Base-by-base conservation (phyloP, 2,797 vertebrate genomes). In the Gadopsis bispinosus region DNA sequence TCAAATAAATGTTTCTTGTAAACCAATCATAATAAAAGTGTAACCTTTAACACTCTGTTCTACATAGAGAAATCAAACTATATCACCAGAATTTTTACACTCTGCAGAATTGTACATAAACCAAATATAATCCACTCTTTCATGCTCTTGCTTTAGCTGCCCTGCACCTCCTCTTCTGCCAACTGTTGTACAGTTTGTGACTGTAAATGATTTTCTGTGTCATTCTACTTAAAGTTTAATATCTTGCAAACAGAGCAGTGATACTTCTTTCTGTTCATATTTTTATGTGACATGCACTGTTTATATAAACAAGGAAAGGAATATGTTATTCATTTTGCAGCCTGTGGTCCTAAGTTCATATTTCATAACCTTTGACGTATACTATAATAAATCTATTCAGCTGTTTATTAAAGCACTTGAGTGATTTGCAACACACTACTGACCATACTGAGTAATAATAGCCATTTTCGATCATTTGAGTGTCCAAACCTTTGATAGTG, bases 151-250 rank as follows among this genome's bases (percentile, higher is more conserved):
- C 93, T 94, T 90, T 89, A 82, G 87, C 78, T 84, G 79, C 92
- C 90, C 86, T 70, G 83, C 83, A 85, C 80, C 83, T 94, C 87
- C 87, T 95, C 89, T 84, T 87, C 87, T 93, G 94, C 94, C 93
- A 92, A 94, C 89, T 93, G 89, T 90, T 96, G 93, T 96, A 96
- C 95, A 96, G 93, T 95, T 96, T 96, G 96, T 97, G 96, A 96
- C 95, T 96, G 93, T 95, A 96, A 96, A 96, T 94, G 84, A 95
- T 95, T 95, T 94, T 96, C 89, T 90, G 94, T 96, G 95, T 94
- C 93, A 94, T 93, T 94, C 83, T 65, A 91, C 89, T 95, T 94
- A 94, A 94, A 94, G 94, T 93, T 94, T 95, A 93, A 94, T 93
- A 94, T 93, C 91, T 94, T 90, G 93, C 94, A 95, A 95, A 93